A percentile compares a stretch with the other conserved stretches of the same genome.
Conservation (phyloP, 2,888 invertebrate genomes). For the Dione vanillae region DNA sequence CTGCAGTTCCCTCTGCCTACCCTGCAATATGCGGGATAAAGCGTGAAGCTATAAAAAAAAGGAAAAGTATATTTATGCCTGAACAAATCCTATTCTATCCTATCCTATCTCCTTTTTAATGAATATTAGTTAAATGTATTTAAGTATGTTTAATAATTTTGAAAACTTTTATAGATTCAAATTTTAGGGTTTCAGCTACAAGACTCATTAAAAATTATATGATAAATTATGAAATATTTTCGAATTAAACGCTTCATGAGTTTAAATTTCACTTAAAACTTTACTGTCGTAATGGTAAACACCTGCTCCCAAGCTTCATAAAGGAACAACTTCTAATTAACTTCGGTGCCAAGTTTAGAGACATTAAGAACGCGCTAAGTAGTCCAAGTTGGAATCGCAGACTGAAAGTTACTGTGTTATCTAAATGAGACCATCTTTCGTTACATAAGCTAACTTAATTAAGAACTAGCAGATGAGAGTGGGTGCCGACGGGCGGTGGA, state of each 20-base stretch:
- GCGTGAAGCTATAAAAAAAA: too few species aligned
- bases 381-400: constrained; percentile 71
- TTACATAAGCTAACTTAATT: constrained; percentile 86
- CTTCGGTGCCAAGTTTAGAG: constrained; percentile 50
- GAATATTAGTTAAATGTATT: too few species aligned
- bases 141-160: too few species aligned
- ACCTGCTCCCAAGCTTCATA: constrained; percentile 55
- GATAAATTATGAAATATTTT: constrained; percentile 30
- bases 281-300: constrained; percentile 51
- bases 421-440: constrained; percentile 85
- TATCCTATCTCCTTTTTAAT: too few species aligned
- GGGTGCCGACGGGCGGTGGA: constrained; percentile 75
- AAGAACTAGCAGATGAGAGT: constrained; percentile 84
- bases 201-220: too few species aligned
- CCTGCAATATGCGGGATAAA: too few species aligned
- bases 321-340: constrained; percentile 69
- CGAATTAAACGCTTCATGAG: constrained; percentile 29
- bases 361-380: constrained; percentile 67
- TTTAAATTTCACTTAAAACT: constrained; percentile 51
- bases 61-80: too few species aligned
- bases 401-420: constrained; percentile 82
- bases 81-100: too few species aligned
- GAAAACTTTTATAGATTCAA: too few species aligned
- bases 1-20: too few species aligned
- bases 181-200: too few species aligned